Percentiles rank a stretch among this genome's conserved stretches.
Evolutionary conservation across 1,140 invertebrate genomes (phyloP).

Genomic region (Anastatus disparis): DNA sequence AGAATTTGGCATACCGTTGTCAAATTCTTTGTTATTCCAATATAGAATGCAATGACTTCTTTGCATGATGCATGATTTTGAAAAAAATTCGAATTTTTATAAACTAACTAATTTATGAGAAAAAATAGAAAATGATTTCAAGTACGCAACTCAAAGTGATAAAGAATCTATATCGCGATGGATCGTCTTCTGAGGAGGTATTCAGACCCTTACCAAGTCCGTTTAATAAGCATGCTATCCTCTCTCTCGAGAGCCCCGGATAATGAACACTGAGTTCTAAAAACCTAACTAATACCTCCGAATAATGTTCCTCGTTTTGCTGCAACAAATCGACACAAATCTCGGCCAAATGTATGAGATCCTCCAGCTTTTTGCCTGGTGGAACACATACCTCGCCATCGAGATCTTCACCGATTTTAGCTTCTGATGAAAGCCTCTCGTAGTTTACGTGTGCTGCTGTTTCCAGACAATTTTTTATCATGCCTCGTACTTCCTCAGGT

Average conservation of each 20-base stretch:
- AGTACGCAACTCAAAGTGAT: neutral
- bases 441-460: conserved; percentile 98
- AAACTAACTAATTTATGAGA: neutral
- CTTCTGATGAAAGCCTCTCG: conserved; percentile 93
- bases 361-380: conserved; percentile 91
- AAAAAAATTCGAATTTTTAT: neutral
- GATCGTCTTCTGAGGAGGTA: conserved; percentile 59
- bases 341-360: conserved; percentile 96
- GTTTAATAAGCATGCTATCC: conserved; percentile 47
- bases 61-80: neutral
- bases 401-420: conserved; percentile 95
- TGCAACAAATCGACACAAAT: conserved; percentile 98
- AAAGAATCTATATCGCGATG: conserved; percentile 12
- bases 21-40: too few species aligned
- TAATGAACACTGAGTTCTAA: conserved; percentile 63
- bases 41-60: neutral
- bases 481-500: conserved; percentile 92
- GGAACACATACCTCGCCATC: conserved; percentile 84
- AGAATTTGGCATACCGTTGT: too few species aligned
- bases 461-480: conserved; percentile 97
- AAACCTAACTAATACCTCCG: conserved; percentile 86
- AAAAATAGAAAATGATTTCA: neutral
- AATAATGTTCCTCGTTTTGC: conserved; percentile 99
- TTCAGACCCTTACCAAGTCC: conserved; percentile 56
- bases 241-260: conserved; percentile 60